A percentile compares a stretch with the other conserved stretches of the same genome.
phyloP scores from a whole-genome alignment of 2,113 vertebrate species.

The Bombycilla garrulus region DNA sequence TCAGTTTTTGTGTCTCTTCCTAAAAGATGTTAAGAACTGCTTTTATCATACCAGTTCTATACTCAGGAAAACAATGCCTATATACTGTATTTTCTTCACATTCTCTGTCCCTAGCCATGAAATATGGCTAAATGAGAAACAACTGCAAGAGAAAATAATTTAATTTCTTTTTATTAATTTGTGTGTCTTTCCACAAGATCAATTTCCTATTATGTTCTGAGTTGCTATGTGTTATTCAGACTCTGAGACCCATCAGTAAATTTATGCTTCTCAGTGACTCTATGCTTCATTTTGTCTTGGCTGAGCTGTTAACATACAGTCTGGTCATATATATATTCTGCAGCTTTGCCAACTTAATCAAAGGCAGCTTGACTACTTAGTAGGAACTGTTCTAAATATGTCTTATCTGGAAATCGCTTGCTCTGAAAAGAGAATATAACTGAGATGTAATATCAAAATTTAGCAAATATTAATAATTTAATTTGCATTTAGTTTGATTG shows the following conservation, averaged over 20 bases:
- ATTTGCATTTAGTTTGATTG: background rate
- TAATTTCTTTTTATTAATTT: background rate
- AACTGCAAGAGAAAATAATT: background rate
- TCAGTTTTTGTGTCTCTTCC: background rate
- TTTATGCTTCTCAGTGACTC: background rate
- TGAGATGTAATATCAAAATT: background rate
- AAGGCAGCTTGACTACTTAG: background rate
- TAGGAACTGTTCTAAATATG: background rate
- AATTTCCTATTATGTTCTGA: background rate
- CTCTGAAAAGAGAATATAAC: background rate
- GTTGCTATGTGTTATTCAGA: background rate
- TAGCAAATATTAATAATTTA: constrained; percentile 16
- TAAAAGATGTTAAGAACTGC: background rate
- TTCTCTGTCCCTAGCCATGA: background rate
- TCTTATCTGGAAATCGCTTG: background rate
- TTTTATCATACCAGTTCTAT: background rate
- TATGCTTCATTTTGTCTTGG: background rate
- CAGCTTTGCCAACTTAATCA: background rate
- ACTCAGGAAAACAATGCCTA: background rate
- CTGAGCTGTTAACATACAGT: background rate
- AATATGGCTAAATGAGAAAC: background rate
- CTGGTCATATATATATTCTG: background rate
- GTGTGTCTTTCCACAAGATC: background rate
- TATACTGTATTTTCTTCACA: background rate
- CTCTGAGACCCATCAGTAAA: background rate